These are phyloP conservation scores for Festucalex cinctus DNA, from an alignment of 2,113 vertebrate species.

Conservation along the genomic window DNA sequence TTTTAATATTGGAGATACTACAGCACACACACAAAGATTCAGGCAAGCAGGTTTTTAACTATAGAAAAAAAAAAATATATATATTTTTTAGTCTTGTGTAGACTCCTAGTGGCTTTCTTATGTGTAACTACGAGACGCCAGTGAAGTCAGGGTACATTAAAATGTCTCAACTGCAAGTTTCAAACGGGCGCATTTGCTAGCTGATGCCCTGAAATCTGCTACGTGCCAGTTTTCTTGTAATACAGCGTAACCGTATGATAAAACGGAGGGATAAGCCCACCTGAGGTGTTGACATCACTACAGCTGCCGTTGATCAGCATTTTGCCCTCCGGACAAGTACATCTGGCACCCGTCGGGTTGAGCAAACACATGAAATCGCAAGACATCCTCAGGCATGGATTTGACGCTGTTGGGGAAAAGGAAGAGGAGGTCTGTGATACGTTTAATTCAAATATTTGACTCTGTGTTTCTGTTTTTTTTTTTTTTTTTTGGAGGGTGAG, in stretches of 20 bases:
- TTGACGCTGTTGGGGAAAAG: conserved; percentile 75
- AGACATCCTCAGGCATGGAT: conserved; percentile 84
- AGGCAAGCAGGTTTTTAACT: no score
- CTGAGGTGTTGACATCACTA: conserved; percentile 80
- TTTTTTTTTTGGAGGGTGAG: conserved; percentile 14
- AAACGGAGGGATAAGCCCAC: conserved; percentile 55
- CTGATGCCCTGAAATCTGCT: not conserved
- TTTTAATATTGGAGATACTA: not conserved
- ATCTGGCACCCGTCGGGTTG: conserved; percentile 87
- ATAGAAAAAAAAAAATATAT: no score
- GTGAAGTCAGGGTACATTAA: not conserved
- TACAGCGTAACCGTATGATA: no score
- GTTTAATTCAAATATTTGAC: conserved; percentile 26
- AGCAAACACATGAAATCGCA: conserved; percentile 96
- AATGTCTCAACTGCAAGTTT: not conserved
- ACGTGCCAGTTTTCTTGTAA: not conserved
- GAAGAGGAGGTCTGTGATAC: conserved; percentile 6
- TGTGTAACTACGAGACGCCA: not conserved
- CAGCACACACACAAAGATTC: no score
- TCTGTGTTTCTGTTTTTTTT: no score
- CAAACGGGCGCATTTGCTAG: not conserved
- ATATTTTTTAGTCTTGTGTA: no score
- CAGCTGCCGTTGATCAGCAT: conserved; percentile 87
- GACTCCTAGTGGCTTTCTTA: no score
- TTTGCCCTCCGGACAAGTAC: conserved; percentile 93